These are phyloP conservation scores for Psylliodes chrysocephalus DNA, from an alignment of 2,888 invertebrate species.

Conservation along the genomic window DNA sequence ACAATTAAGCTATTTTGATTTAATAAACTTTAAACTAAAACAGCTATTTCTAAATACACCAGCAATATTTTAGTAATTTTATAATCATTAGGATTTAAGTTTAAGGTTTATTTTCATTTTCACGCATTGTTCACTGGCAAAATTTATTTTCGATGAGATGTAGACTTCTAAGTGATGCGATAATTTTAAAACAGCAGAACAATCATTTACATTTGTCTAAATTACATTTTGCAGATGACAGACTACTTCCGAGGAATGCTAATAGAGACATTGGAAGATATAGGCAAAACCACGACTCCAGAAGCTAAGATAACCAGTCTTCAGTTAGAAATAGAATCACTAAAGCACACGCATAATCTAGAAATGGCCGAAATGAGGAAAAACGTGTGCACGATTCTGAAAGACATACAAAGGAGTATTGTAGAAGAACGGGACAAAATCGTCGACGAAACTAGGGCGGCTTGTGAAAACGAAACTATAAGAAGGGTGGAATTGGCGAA, in stretches of 20 bases:
- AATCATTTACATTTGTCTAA: too few relatives aligned
- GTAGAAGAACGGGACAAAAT: conserved; percentile 72
- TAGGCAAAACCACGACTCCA: conserved; percentile 67
- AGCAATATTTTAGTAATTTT: too few relatives aligned
- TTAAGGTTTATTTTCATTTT: too few relatives aligned
- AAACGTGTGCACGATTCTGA: conserved; percentile 59
- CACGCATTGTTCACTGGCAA: too few relatives aligned
- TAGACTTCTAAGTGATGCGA: too few relatives aligned
- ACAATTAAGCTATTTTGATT: too few relatives aligned
- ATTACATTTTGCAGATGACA: conserved; percentile 70
- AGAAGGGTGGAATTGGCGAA: conserved; percentile 82
- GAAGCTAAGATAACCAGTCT: conserved; percentile 72
- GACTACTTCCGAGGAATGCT: conserved; percentile 78
- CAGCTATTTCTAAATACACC: too few relatives aligned
- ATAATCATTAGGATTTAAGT: too few relatives aligned
- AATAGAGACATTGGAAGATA: conserved; percentile 73
- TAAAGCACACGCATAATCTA: conserved; percentile 77
- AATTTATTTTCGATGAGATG: too few relatives aligned
- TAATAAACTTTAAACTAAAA: too few relatives aligned
- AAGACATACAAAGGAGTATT: conserved; percentile 60
- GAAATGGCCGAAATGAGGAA: conserved; percentile 73
- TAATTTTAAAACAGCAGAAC: too few relatives aligned
- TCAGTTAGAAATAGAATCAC: conserved; percentile 76
- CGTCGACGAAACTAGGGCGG: conserved; percentile 72
- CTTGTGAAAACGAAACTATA: conserved; percentile 76